Evolutionary conservation across 2,888 invertebrate species (phyloP).

Genomic region (Sycophila texana): DNA sequence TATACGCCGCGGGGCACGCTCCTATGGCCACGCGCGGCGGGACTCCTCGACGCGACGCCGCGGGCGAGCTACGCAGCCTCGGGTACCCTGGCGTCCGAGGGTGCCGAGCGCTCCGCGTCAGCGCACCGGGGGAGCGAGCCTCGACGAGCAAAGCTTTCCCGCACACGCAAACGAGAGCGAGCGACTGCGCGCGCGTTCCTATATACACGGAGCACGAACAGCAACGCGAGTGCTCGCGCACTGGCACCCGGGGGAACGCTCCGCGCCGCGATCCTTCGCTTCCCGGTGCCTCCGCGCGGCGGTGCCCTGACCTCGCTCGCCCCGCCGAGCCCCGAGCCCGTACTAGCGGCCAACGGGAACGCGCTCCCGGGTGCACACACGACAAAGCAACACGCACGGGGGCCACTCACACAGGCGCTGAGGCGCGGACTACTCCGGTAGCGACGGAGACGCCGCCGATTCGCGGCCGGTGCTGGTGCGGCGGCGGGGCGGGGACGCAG

Average conservation of each 20-base stretch:
- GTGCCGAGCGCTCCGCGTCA: neutral
- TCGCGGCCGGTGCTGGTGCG: neutral
- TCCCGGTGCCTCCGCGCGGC: slow-evolving; percentile 65
- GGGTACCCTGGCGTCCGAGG: neutral
- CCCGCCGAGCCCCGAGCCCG: too few species aligned
- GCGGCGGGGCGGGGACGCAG: neutral
- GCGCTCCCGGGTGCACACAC: neutral
- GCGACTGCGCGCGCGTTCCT: slow-evolving; percentile 42
- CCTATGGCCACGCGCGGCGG: neutral
- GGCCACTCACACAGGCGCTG: neutral
- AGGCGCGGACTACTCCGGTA: neutral
- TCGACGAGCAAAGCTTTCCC: neutral
- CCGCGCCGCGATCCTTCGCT: slow-evolving; percentile 54
- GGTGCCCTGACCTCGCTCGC: too few species aligned
- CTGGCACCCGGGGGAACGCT: slow-evolving; percentile 53
- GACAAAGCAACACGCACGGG: neutral
- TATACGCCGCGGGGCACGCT: slow-evolving; percentile 26
- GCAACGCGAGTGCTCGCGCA: slow-evolving; percentile 12
- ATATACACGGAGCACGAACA: slow-evolving; percentile 22
- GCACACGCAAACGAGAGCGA: slow-evolving; percentile 45
- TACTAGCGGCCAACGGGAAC: neutral
- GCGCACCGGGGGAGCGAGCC: neutral
- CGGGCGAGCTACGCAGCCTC: neutral
- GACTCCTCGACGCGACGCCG: neutral
- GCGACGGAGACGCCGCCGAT: neutral